Percentiles rank a stretch among this genome's conserved stretches.
These are phyloP conservation scores for Phymorhynchus buccinoides DNA, from an alignment of 1,140 invertebrate species.

Conservation along the genomic window DNA sequence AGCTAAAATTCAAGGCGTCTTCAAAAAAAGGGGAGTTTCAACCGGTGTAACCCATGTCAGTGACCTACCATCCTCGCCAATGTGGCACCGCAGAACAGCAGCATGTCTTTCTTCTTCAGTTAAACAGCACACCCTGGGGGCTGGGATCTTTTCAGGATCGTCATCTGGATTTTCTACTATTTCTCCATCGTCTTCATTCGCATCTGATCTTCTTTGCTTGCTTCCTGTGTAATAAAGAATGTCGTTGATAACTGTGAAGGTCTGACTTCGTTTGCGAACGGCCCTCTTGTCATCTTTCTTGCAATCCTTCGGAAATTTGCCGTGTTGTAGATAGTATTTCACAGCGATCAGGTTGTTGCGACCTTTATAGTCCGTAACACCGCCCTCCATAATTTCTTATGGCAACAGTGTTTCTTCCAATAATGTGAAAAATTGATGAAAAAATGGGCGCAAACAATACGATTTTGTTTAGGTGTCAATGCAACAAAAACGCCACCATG, in stretches of 20 bases:
- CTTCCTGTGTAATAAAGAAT: conserved; percentile 36
- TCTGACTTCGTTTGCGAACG: conserved; percentile 42
- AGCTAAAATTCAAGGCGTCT: not conserved
- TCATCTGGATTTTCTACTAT: conserved; percentile 24
- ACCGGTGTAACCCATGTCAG: conserved; percentile 30
- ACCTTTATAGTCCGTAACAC: conserved; percentile 16
- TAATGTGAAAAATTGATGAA: not conserved
- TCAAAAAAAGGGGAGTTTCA: not conserved
- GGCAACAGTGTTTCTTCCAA: conserved; percentile 5
- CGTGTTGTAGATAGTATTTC: conserved; percentile 35
- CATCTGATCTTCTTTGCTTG: conserved; percentile 2
- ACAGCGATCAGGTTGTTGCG: conserved; percentile 30
- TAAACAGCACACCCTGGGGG: conserved; percentile 14
- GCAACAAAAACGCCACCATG: conserved; percentile 39
- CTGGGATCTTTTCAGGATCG: not conserved
- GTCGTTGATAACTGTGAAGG: conserved; percentile 33
- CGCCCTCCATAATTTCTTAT: not conserved
- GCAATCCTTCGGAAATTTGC: conserved; percentile 34
- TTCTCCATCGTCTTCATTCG: conserved; percentile 17
- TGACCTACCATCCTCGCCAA: conserved; percentile 36
- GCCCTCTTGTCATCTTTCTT: conserved; percentile 31
- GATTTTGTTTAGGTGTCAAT: conserved; percentile 28
- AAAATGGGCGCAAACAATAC: conserved; percentile 2
- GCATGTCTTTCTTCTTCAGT: conserved; percentile 34
- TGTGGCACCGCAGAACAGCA: conserved; percentile 24